Base-by-base conservation (phyloP, 2,113 vertebrate genomes). In the Hypocryptadius cinnamomeus region DNA sequence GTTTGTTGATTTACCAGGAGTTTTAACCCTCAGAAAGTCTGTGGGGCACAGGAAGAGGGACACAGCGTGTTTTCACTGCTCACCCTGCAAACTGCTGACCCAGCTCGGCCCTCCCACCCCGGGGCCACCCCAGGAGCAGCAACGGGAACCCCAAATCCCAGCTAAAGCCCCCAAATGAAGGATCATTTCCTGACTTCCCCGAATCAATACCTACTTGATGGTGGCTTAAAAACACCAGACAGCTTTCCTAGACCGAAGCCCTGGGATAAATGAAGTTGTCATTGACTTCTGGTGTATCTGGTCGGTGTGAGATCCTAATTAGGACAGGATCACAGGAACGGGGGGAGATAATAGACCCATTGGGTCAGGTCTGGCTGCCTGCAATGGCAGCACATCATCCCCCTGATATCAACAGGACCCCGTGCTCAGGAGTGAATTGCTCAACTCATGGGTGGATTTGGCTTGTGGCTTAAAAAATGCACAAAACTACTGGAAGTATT, bases 251-350 rank as follows among this genome's bases (percentile, higher is more conserved):
- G 91, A 50, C 81, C 24, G 44, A 68, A 92, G 93, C 90, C 89
- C 85, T 88, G 64, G 89, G 93, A 96, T 95, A 95, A 96, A 96
- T 96, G 95, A 96, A 96, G 94, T 96, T 96, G 95, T 96, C 95
- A 95, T 95, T 96, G 96, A 95, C 95, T 96, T 88, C 92, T 95
- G 93, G 87, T 95, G 93, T 95, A 94, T 93, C 92, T 94, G 93
- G 94, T 88, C 31, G 57, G 87, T 84, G 90, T 93, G 94, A 96
- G 96, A 95, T 95, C 95, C 96, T 96, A 96, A 96, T 96, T 96
- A 96, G 96, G 85, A 90, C 91, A 86, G 95, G 93, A 95, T 96
- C 94, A 64, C 39, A 39, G 82, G 63, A 78, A 76, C n/a, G 4
- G 69, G 51, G 80, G 79, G 85, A 82, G 82, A 84, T 94, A 93